Conservation (phyloP, 2,888 invertebrate species). For the Agrotis puta region DNA sequence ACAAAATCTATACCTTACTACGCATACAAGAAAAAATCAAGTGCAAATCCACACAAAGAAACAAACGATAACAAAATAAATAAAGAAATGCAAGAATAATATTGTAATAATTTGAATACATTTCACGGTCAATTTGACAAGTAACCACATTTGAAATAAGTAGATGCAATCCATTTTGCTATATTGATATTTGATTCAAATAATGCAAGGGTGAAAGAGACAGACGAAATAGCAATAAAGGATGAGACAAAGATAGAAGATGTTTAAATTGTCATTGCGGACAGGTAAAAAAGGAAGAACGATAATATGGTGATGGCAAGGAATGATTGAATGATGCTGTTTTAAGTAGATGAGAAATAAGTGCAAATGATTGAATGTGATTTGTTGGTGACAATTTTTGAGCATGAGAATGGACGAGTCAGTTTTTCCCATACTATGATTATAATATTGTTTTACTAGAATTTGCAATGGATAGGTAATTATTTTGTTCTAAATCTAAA, state of each 20-base stretch:
- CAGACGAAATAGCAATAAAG: background rate
- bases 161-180: slow-evolving; percentile 66
- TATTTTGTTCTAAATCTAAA: background rate
- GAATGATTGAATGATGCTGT: slow-evolving; percentile 55
- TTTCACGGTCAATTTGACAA: slow-evolving; percentile 87
- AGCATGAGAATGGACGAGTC: slow-evolving; percentile 42
- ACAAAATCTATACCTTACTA: slow-evolving; percentile 52
- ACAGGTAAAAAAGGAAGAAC: slow-evolving; percentile 40
- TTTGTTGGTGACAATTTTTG: slow-evolving; percentile 53
- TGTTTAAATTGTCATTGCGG: slow-evolving; percentile 31
- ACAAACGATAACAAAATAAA: slow-evolving; percentile 30
- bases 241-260: slow-evolving; percentile 33
- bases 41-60: slow-evolving; percentile 70
- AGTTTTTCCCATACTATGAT: slow-evolving; percentile 43
- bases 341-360: slow-evolving; percentile 51
- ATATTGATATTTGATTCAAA: slow-evolving; percentile 85
- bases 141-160: slow-evolving; percentile 76
- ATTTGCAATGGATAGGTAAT: too few species aligned
- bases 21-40: slow-evolving; percentile 72
- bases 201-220: slow-evolving; percentile 56
- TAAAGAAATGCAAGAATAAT: slow-evolving; percentile 56
- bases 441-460: background rate
- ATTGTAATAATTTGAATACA: slow-evolving; percentile 77
- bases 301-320: slow-evolving; percentile 37
- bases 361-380: slow-evolving; percentile 45